Evolutionary conservation across 2,888 invertebrate genomes (phyloP).

Genomic region (Craniophora ligustri): DNA sequence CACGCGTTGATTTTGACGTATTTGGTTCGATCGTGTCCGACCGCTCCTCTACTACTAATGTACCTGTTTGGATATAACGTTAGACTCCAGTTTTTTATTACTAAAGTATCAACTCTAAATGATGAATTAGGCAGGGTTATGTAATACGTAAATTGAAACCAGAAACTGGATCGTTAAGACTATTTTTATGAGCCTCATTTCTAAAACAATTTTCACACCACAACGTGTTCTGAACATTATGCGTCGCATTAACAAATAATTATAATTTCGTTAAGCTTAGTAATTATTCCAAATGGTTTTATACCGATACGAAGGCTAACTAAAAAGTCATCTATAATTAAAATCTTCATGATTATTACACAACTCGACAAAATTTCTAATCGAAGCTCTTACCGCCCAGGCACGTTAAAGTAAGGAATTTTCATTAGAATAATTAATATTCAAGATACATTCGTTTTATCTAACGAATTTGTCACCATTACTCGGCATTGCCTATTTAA

Average conservation of each 20-base stretch:
- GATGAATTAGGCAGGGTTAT: conserved; percentile 6
- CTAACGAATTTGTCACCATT: conserved; percentile 56
- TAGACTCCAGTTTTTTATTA: conserved; percentile 25
- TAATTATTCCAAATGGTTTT: conserved; percentile 43
- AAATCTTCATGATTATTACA: conserved; percentile 41
- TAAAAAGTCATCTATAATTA: conserved; percentile 47
- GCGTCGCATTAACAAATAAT: conserved; percentile 31
- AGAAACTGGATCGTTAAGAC: conserved; percentile 5
- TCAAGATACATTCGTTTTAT: conserved; percentile 52
- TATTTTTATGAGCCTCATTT: conserved; percentile 22
- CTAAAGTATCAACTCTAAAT: conserved; percentile 22
- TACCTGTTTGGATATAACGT: conserved; percentile 27
- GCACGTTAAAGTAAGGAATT: conserved; percentile 36
- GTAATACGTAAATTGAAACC: conserved; percentile 27
- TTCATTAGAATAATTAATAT: conserved; percentile 55
- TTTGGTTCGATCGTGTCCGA: conserved; percentile 56
- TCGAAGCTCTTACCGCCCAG: conserved; percentile 15
- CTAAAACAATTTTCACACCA: conserved; percentile 31
- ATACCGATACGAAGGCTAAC: conserved; percentile 22
- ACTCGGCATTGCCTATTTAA: conserved; percentile 48
- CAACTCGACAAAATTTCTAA: conserved; percentile 26
- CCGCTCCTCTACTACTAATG: conserved; percentile 34
- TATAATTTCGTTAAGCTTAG: conserved; percentile 30
- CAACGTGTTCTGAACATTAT: conserved; percentile 7
- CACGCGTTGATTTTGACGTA: conserved; percentile 74